A percentile compares a stretch with the other conserved stretches of the same genome.
Conservation (phyloP, 2,888 invertebrate genomes). For the Keiferia lycopersicella region DNA sequence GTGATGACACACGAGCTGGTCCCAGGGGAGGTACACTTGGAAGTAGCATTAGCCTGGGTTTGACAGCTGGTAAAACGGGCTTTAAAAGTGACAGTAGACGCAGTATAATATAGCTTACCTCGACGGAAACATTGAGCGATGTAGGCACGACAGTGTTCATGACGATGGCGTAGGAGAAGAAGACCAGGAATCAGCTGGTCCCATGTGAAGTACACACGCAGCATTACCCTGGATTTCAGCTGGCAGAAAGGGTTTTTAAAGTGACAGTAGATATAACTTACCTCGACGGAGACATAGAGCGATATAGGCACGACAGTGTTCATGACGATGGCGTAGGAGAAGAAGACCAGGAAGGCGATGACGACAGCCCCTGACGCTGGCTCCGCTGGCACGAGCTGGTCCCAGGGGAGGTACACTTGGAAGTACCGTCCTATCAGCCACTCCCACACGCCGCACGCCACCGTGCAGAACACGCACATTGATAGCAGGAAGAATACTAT, state of each 20-base stretch:
- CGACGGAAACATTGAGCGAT: conserved; percentile 97
- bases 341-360: conserved; percentile 97
- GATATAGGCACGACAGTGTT: conserved; percentile 99
- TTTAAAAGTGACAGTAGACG: too few species aligned
- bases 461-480: conserved; percentile 98
- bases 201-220: conserved; percentile 97
- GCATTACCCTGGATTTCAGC: too few species aligned
- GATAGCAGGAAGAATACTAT: conserved; percentile 98
- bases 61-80: too few species aligned
- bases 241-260: too few species aligned
- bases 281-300: conserved; percentile 97
- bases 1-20: too few species aligned
- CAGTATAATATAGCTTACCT: conserved; percentile 82
- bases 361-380: conserved; percentile 92
- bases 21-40: not conserved
- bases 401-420: conserved; percentile 96
- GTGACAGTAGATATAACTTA: conserved; percentile 50
- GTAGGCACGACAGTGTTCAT: conserved; percentile 98
- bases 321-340: conserved; percentile 99
- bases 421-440: conserved; percentile 94
- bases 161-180: conserved; percentile 99
- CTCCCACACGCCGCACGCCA: conserved; percentile 99
- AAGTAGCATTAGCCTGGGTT: too few species aligned
- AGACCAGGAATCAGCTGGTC: conserved; percentile 94
- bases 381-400: conserved; percentile 92